Base-by-base conservation (phyloP, 2,797 vertebrate genomes). In the Clarias laeviceps region DNA sequence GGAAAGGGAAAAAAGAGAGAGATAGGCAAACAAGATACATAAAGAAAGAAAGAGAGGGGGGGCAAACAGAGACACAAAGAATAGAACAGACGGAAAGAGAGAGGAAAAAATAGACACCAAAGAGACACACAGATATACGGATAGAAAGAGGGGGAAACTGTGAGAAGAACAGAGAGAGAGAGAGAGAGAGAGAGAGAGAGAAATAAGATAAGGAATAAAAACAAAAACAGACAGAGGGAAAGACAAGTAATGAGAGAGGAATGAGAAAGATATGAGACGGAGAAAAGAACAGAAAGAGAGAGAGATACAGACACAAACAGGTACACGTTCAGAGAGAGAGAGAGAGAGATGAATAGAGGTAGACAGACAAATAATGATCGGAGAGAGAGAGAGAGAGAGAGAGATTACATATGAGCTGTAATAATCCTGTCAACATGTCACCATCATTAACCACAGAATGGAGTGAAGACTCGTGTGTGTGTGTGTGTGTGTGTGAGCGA, bases 361-460 rank as follows among this genome's bases (percentile, higher is more conserved):
- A 61, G 59, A 61, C 12, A 65, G 12, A 61, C 5, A 24, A 2
- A 24, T 4, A 24, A 22, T 24, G 22, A 50, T 0, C 3, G 29
- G 34, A 17, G 11, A 77, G 72, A 64, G 3, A 32, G 29, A 40
- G 37, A 24, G 64, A 69, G 83, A 66, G 65, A 45, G 20, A 29
- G 34, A 2, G 0, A 9, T 54, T 15, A 24, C 20, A 17, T 37
- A 57, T 64, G 66, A 70, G 34, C 50, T 82, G 37, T 59, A 59
- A 77, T 74, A 64, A 40, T 29, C 66, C 68, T 45, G 56, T 62
- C 69, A 73, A 29, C 7, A 6, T 20, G 72, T 56, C 72, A 77
- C 54, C 65, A 32, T 84, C 59, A 34, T 56, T 45, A 65, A 74
- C 82, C 61, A 54, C 72, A 76, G 56, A 22, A 74, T 62, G 50